Conservation (phyloP, 2,888 invertebrate species). For the Slavum lentiscoides region DNA sequence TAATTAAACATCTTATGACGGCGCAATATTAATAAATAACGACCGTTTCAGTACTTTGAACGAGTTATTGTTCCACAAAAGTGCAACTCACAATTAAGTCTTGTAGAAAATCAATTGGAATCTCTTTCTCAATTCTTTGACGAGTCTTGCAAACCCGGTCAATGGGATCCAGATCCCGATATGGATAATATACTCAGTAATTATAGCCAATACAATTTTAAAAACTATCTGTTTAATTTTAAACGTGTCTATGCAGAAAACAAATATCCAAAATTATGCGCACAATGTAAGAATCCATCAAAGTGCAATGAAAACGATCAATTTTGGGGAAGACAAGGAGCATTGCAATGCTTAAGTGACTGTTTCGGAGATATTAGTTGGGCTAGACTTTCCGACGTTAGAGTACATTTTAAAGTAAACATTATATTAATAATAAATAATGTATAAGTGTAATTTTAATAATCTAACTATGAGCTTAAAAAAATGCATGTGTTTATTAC, state of each 20-base stretch:
- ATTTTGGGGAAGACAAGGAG: constrained; percentile 82
- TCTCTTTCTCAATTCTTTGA: constrained; percentile 76
- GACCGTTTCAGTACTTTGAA: constrained; percentile 69
- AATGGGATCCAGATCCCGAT: constrained; percentile 73
- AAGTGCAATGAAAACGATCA: constrained; percentile 71
- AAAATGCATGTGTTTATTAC: constrained; percentile 41
- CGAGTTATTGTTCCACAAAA: constrained; percentile 71
- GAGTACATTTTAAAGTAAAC: constrained; percentile 69
- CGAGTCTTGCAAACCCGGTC: constrained; percentile 82
- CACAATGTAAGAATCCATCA: constrained; percentile 68
- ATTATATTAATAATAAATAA: background rate
- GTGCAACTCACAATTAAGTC: constrained; percentile 71
- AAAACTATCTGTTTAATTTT: constrained; percentile 16
- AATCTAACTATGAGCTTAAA: constrained; percentile 14
- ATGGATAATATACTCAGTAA: constrained; percentile 72
- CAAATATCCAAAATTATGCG: constrained; percentile 73
- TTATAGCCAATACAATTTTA: constrained; percentile 57
- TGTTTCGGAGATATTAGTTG: constrained; percentile 81
- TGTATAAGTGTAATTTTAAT: background rate
- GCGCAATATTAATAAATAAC: too few relatives aligned
- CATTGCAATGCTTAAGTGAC: constrained; percentile 77
- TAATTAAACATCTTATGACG: too few relatives aligned
- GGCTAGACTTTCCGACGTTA: constrained; percentile 74
- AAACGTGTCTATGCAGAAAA: constrained; percentile 61
- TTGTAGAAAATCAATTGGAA: constrained; percentile 77